These are phyloP conservation scores for Camponotus vicinus DNA, from an alignment of 1,140 invertebrate species.

Conservation along the genomic window DNA sequence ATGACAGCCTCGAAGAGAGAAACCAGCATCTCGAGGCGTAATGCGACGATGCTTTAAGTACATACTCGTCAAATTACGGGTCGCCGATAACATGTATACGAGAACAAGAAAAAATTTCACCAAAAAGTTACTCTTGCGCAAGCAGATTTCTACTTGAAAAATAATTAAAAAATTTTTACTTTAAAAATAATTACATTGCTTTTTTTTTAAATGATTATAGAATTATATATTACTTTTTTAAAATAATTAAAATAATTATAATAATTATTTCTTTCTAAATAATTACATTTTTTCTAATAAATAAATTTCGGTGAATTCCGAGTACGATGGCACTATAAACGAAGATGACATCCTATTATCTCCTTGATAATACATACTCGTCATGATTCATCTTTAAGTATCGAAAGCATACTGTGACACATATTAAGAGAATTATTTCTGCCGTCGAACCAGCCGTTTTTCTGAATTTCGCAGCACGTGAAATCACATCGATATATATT, in stretches of 20 bases:
- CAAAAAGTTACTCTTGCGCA: no score
- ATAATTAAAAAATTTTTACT: slow-evolving; percentile 43
- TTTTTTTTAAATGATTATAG: neutral
- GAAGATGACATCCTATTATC: neutral
- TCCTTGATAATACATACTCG: neutral
- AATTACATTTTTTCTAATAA: neutral
- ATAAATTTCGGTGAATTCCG: neutral
- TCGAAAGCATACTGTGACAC: neutral
- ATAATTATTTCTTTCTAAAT: slow-evolving; percentile 59
- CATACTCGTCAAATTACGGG: neutral
- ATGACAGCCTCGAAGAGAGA: slow-evolving; percentile 72
- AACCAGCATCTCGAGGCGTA: slow-evolving; percentile 22
- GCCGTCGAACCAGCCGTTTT: slow-evolving; percentile 18
- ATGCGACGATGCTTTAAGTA: neutral
- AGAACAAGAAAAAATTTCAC: neutral
- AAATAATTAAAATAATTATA: neutral
- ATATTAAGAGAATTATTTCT: slow-evolving; percentile 1
- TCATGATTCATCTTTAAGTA: slow-evolving; percentile 28
- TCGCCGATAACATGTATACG: neutral
- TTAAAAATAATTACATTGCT: slow-evolving; percentile 39
- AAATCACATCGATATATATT: slow-evolving; percentile 62
- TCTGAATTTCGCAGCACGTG: slow-evolving; percentile 41
- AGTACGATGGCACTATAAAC: neutral
- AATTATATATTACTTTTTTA: no score
- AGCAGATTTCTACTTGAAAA: no score